Base-by-base conservation (phyloP, 2,113 vertebrate species). In the Gadus chalcogrammus region DNA sequence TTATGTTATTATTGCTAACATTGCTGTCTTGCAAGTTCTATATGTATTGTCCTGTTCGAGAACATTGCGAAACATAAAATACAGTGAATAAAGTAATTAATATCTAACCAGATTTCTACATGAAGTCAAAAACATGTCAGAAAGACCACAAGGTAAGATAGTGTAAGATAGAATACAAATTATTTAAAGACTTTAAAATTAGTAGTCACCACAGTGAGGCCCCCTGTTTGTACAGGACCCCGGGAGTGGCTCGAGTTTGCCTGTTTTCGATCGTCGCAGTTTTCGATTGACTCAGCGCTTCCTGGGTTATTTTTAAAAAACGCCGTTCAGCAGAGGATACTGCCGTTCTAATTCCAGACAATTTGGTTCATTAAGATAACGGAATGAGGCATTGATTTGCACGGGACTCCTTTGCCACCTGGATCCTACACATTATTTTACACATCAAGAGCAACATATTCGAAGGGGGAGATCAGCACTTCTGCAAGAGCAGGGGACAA, bases 301-400 rank as follows among this genome's bases (percentile, higher is more conserved):
- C 31, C 69, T 28, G 13, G 65, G 15, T 20, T 56, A 55, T 70
- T 82, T 68, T 78, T 77, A 75, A 73, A 20, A 63, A 74, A 81
- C 73, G 69, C 72, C 48, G 80, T 18, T 58, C 72, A 65, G 12
- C 22, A 68, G 72, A 75, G 66, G 70, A 53, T 73, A 79, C 64
- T 13, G 7, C 48, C 69, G 62, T 71, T 38, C 76, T 48, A 64
- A 61, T 69, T 75, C 82, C 81, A 84, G 69, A 80, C 83, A 75
- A 85, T 86, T 83, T 83, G 70, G 61, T 88, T 87, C 88, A 92
- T 88, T 89, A 71, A 69, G 73, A 82, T 75, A 78, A 80, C 73
- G 82, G 72, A 84, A 77, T 73, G 72, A 77, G 38, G 61, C 68
- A 81, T 78, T 81, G 75, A 83, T 83, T 70, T 28, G 42, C 42